A percentile compares a stretch with the other conserved stretches of the same genome.
Evolutionary conservation across 37 sponge, comb jelly and placozoan species (phyloP).

Genomic region (Aphrocallistes beatrix): DNA sequence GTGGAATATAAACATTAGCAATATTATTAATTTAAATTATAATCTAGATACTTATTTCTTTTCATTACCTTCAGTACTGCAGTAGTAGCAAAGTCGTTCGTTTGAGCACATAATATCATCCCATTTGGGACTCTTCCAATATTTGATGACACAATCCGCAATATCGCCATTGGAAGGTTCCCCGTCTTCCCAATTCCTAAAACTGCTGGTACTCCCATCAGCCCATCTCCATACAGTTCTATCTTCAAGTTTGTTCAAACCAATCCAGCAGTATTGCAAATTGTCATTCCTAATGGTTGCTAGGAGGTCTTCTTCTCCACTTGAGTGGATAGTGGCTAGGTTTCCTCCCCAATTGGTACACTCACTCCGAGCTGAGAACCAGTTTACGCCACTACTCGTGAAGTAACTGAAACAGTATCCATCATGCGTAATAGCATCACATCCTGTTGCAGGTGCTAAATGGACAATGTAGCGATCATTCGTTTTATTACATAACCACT

Average conservation of each 20-base stretch:
- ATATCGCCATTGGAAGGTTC: not conserved
- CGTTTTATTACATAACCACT: too few species aligned
- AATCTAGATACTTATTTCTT: not conserved
- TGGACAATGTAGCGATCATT: too few species aligned
- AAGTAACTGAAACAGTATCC: not conserved
- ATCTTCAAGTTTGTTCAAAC: not conserved
- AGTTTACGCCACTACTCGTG: not conserved
- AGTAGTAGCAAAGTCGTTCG: not conserved
- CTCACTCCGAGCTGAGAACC: not conserved
- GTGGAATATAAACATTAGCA: not conserved
- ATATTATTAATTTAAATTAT: not conserved
- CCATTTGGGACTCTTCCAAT: not conserved
- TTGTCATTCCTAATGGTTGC: not conserved
- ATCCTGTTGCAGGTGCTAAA: not conserved
- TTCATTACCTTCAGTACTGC: not conserved
- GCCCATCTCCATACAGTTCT: not conserved
- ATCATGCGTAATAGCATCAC: not conserved
- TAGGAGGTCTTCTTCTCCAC: not conserved
- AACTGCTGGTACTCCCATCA: not conserved
- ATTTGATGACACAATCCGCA: not conserved
- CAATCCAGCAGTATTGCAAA: not conserved
- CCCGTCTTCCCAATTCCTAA: not conserved
- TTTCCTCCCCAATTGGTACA: not conserved
- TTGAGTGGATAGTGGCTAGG: not conserved
- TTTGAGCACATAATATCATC: not conserved